These are phyloP conservation scores for Thumatha senex DNA, from an alignment of 2,888 invertebrate species.

Conservation along the genomic window DNA sequence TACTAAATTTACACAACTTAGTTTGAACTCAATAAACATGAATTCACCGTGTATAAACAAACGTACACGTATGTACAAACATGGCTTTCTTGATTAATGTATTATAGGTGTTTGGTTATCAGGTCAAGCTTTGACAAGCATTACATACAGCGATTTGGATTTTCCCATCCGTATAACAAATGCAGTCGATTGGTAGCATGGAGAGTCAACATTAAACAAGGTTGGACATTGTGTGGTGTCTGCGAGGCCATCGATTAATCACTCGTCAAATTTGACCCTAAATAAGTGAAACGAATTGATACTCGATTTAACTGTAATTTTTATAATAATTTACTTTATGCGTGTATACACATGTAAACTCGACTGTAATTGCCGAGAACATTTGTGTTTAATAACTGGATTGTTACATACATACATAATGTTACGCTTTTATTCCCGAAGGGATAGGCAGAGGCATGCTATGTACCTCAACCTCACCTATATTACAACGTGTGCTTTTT, in stretches of 20 bases:
- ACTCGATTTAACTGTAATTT: background rate
- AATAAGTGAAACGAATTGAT: background rate
- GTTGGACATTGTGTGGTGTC: slow-evolving; percentile 16
- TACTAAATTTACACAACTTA: no score
- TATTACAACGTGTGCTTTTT: no score
- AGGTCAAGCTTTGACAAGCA: slow-evolving; percentile 29
- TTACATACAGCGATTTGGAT: slow-evolving; percentile 25
- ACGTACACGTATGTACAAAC: background rate
- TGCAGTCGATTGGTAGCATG: slow-evolving; percentile 27
- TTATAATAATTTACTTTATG: background rate
- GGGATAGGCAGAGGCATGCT: no score
- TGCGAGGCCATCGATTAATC: slow-evolving; percentile 33
- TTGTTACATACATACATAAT: no score
- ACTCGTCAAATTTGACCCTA: slow-evolving; percentile 26
- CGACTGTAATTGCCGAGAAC: background rate
- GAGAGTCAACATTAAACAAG: slow-evolving; percentile 14
- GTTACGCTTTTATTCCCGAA: no score
- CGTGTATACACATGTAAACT: background rate
- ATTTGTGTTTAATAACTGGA: background rate
- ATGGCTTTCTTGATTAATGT: slow-evolving; percentile 13
- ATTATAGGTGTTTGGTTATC: slow-evolving; percentile 20
- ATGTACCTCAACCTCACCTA: no score
- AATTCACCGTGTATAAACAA: background rate
- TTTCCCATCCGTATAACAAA: slow-evolving; percentile 34
- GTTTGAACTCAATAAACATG: background rate